Base-by-base conservation (phyloP, 2,113 vertebrate species). In the Tachycineta bicolor region DNA sequence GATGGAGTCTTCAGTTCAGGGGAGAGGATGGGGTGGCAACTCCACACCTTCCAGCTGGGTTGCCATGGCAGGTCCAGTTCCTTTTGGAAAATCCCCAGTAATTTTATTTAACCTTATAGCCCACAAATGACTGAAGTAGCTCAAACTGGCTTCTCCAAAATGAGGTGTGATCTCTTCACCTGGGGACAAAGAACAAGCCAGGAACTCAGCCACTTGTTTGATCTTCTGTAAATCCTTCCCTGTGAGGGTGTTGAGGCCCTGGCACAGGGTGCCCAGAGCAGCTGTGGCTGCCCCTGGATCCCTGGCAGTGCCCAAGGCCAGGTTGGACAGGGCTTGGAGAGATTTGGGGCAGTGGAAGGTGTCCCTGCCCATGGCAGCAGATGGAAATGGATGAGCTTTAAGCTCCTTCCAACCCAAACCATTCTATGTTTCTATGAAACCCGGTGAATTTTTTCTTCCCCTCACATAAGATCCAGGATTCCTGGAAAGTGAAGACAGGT, bases 311-410 rank as follows among this genome's bases (percentile, higher is more conserved):
- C 0, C 53, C 78, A 14, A n/a, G 69, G 16, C 33, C 53, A 53
- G 69, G 60, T 0, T 74, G 87, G 43, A 49, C 2, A 4, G n/a
- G 56, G 84, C 1, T 28, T 1, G 64, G 67, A 88, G 21, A 59
- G 19, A 0, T 53, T 15, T 83, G 78, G 63, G n/a, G 14, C 3
- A 7, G 29, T 26, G 63, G 69, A 0, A 82, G 39, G 28, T 53
- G 59, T 65, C 59, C 68, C 76, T 73, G 53, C 39, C 37, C 39
- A 2, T 7, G 46, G 39, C 3, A 39, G 39, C 22, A 5, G 53
- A 1, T 25, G 47, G 29, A 0, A 34, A 1, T 2, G 10, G 25
- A 11, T 55, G 55, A 1, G 6, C 8, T 83, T 37, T 6, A 1
- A 33, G 37, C 9, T 59, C 46, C 33, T 59, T n/a, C 33, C 77